Conservation (phyloP, 2,113 vertebrate species). For the Camarhynchus parvulus region DNA sequence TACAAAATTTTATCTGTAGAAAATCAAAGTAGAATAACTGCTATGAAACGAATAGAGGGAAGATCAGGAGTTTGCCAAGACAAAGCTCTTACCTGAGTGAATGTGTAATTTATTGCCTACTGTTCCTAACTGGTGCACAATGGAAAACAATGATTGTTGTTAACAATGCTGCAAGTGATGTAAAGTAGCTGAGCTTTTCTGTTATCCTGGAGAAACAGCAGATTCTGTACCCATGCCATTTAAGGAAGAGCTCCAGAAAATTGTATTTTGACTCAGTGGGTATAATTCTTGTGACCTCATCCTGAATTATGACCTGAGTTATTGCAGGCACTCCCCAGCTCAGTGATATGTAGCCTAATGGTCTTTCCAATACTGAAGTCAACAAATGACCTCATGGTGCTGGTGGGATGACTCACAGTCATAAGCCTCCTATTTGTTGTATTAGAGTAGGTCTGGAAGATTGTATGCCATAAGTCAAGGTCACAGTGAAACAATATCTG, state of each 20-base stretch:
- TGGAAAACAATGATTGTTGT: neutral
- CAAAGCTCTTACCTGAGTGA: neutral
- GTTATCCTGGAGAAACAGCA: neutral
- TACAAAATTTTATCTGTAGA: neutral
- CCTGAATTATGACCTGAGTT: neutral
- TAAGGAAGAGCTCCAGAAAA: neutral
- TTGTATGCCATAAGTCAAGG: neutral
- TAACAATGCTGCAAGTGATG: neutral
- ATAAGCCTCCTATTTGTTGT: neutral
- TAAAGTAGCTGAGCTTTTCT: neutral
- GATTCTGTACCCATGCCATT: neutral
- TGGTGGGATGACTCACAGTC: neutral
- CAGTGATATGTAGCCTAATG: neutral
- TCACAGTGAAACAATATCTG: neutral
- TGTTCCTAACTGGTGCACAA: neutral
- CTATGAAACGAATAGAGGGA: neutral
- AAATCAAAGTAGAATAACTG: neutral
- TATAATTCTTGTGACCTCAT: neutral
- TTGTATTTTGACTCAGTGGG: neutral
- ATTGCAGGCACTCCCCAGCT: neutral
- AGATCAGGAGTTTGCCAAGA: neutral
- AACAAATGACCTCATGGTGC: constrained; percentile 14
- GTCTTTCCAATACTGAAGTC: neutral
- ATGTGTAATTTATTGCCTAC: neutral
- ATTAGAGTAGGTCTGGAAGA: neutral